Percentiles rank a stretch among this genome's conserved stretches.
Evolutionary conservation across 2,888 invertebrate genomes (phyloP).

Genomic region (Cheilosia variabilis): DNA sequence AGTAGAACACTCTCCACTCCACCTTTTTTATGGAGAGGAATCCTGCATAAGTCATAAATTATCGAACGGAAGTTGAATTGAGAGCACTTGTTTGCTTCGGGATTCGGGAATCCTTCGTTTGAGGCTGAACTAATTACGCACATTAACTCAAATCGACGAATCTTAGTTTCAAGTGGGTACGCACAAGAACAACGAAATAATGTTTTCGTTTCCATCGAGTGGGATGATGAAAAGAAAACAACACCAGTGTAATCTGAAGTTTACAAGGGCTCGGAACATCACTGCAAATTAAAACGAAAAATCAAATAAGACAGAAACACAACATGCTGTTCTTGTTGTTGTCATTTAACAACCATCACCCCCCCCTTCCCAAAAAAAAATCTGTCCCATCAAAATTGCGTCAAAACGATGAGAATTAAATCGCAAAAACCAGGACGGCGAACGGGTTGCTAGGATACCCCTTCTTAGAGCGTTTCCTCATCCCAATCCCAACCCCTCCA

Average conservation of each 20-base stretch:
- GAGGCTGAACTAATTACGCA: constrained; percentile 18
- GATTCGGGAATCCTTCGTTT: constrained; percentile 38
- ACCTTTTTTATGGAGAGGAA: constrained; percentile 6
- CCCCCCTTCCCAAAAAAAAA: not conserved
- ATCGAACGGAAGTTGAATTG: constrained; percentile 47
- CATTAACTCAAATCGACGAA: not conserved
- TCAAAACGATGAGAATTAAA: constrained; percentile 14
- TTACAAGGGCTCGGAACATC: constrained; percentile 32
- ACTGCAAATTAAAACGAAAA: not conserved
- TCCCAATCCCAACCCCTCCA: not conserved
- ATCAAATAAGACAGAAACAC: constrained; percentile 17
- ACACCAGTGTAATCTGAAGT: constrained; percentile 37
- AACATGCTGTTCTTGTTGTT: constrained; percentile 33
- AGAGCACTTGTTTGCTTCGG: constrained; percentile 32
- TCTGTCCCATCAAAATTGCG: constrained; percentile 13
- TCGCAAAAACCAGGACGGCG: not conserved
- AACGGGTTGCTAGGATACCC: constrained; percentile 66
- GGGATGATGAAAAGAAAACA: constrained; percentile 6
- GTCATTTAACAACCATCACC: constrained; percentile 23
- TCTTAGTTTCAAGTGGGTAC: not conserved
- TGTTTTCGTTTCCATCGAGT: constrained; percentile 2
- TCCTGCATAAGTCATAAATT: constrained; percentile 41
- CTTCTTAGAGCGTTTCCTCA: constrained; percentile 29
- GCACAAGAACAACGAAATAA: not conserved
- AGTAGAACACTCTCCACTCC: not conserved